Evolutionary conservation across 1,140 invertebrate genomes (phyloP).

Genomic region (Cyphomyrmex costatus): DNA sequence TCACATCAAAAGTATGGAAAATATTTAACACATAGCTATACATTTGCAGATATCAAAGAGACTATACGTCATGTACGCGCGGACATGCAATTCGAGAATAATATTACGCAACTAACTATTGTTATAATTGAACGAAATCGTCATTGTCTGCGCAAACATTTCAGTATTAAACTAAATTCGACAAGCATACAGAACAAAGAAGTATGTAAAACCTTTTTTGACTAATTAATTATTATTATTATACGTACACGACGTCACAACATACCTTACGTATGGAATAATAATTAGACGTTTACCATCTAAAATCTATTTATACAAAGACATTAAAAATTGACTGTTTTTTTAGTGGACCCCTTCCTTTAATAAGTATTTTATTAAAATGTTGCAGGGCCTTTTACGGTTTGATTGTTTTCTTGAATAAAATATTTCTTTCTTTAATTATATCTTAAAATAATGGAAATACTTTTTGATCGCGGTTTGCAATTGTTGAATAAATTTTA

Average conservation of each 20-base stretch:
- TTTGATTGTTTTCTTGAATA: neutral
- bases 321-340: constrained; percentile 7
- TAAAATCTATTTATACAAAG: neutral
- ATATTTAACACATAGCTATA: constrained; percentile 21
- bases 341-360: neutral
- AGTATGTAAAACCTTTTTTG: neutral
- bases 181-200: neutral
- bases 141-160: neutral
- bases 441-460: neutral
- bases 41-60: neutral
- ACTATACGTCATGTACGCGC: neutral
- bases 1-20: neutral
- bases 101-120: no score
- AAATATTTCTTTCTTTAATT: constrained; percentile 2
- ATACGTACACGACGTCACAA: neutral
- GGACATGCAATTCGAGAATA: neutral
- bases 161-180: constrained; percentile 10
- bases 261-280: neutral
- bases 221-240: constrained; percentile 36
- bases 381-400: neutral
- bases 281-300: neutral
- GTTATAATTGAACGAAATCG: neutral
- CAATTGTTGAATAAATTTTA: neutral
- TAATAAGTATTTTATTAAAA: constrained; percentile 6
- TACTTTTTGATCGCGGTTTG: neutral